phyloP scores from a whole-genome alignment of 2,113 vertebrate species.

The Misgurnus mizolepis region DNA sequence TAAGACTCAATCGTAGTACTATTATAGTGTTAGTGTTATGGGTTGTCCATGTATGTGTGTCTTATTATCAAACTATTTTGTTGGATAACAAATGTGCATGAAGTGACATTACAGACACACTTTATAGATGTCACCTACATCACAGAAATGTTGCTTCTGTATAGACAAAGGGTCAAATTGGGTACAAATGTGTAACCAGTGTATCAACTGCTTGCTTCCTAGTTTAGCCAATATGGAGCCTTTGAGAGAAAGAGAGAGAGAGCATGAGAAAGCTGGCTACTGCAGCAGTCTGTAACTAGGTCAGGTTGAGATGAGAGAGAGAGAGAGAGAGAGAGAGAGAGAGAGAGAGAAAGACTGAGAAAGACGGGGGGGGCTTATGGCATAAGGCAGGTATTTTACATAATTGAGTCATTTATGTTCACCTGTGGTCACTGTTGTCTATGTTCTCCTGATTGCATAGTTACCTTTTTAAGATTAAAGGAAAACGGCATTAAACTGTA shows the following conservation, averaged over 20 bases:
- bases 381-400: not conserved
- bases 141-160: not conserved
- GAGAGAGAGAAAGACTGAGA: constrained; percentile 13
- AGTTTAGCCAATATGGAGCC: not conserved
- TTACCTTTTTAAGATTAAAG: not conserved
- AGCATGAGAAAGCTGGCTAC: constrained; percentile 33
- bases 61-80: not conserved
- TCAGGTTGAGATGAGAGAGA: constrained; percentile 40
- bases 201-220: not conserved
- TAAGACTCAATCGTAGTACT: too few relatives aligned
- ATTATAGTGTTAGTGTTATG: not conserved
- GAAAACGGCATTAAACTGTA: too few relatives aligned
- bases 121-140: too few relatives aligned
- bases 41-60: not conserved
- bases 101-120: not conserved
- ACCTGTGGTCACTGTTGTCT: not conserved
- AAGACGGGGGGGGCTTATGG: not conserved
- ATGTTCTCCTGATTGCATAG: not conserved
- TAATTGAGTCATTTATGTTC: not conserved
- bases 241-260: constrained; percentile 46
- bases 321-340: not conserved
- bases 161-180: not conserved
- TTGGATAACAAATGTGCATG: not conserved
- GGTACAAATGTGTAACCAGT: constrained; percentile 19
- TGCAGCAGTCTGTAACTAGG: constrained; percentile 51